These are phyloP conservation scores for Ameiurus melas DNA, from an alignment of 2,113 vertebrate genomes.

Conservation along the genomic window DNA sequence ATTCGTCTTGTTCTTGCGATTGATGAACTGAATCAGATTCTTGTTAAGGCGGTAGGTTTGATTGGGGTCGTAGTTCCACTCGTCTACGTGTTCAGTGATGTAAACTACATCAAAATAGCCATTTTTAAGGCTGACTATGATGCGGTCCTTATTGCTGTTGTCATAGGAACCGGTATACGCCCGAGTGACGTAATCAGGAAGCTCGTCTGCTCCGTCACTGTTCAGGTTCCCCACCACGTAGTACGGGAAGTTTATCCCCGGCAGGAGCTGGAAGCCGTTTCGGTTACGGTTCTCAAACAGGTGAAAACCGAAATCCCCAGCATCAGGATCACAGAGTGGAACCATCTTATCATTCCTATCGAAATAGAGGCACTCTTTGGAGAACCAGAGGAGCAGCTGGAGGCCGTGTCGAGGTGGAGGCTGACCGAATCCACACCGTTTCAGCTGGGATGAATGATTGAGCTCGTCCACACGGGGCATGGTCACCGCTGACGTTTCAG, in stretches of 20 bases:
- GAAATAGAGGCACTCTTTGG: slow-evolving; percentile 26
- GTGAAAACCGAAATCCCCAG: slow-evolving; percentile 42
- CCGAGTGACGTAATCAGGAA: neutral
- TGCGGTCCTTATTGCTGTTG: slow-evolving; percentile 38
- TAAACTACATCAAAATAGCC: slow-evolving; percentile 24
- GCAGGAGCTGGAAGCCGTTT: neutral
- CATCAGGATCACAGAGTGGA: neutral
- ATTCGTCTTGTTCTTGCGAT: neutral
- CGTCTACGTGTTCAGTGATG: slow-evolving; percentile 21
- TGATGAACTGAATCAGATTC: neutral
- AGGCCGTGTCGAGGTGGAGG: slow-evolving; percentile 50
- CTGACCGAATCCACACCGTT: slow-evolving; percentile 24
- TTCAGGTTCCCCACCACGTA: slow-evolving; percentile 41
- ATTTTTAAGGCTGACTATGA: slow-evolving; percentile 2
- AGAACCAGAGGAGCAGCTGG: slow-evolving; percentile 53
- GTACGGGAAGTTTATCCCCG: neutral
- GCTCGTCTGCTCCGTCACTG: fast-evolving
- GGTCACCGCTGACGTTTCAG: neutral
- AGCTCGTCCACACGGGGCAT: slow-evolving; percentile 1
- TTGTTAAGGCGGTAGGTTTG: slow-evolving; percentile 23
- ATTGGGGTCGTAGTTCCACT: neutral
- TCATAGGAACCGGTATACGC: neutral
- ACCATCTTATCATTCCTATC: slow-evolving; percentile 26
- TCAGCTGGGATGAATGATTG: neutral
- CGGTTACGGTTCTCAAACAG: slow-evolving; percentile 21